These are phyloP conservation scores for silkworm (Bombyx mori) DNA, from an alignment of 1,140 invertebrate genomes.

Conservation along the genomic window ASM3026992v2 NC_085119.1:7844001-7844500, in stretches of 20 bases:
- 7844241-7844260: conserved; percentile 17
- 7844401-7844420: background rate
- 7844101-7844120: conserved; percentile 65
- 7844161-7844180: conserved; percentile 70
- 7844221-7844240: conserved; percentile 45
- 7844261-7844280: conserved; percentile 31
- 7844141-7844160: conserved; percentile 53
- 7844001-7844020: too few relatives aligned
- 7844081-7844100: conserved; percentile 58
- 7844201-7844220: conserved; percentile 70
- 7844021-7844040: too few relatives aligned
- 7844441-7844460: too few relatives aligned
- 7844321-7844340: conserved; percentile 43
- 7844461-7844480: too few relatives aligned
- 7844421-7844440: too few relatives aligned
- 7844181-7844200: conserved; percentile 69
- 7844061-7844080: conserved; percentile 40
- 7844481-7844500: background rate
- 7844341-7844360: conserved; percentile 43
- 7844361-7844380: conserved; percentile 41
- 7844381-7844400: conserved; percentile 24
- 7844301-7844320: conserved; percentile 49
- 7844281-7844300: conserved; percentile 23
- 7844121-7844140: conserved; percentile 65
- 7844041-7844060: conserved; percentile 7